Evolutionary conservation across 2,113 vertebrate species (phyloP).

Genomic region (Athene cunicularia): DNA sequence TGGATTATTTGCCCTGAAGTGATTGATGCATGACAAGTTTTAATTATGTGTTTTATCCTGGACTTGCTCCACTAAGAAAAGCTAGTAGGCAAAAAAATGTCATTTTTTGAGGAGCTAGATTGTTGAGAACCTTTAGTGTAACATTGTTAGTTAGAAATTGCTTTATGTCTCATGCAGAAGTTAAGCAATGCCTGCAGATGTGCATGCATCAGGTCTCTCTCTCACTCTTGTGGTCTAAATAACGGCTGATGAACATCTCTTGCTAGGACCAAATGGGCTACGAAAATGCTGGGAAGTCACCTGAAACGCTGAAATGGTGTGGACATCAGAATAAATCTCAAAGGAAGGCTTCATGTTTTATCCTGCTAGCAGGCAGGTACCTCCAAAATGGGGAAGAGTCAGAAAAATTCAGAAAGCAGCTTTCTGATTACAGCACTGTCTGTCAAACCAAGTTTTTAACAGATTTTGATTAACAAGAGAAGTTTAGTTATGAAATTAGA

Average conservation of each 20-base stretch:
- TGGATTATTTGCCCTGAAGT: conserved; percentile 11
- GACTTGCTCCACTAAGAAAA: neutral
- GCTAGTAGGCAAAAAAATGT: neutral
- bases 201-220: neutral
- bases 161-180: neutral
- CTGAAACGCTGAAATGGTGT: neutral
- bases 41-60: neutral
- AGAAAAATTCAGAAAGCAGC: neutral
- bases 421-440: neutral
- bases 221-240: neutral
- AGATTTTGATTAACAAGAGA: neutral
- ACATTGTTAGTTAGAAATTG: neutral
- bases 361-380: neutral
- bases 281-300: neutral
- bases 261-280: neutral
- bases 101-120: neutral
- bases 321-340: neutral
- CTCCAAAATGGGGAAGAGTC: neutral
- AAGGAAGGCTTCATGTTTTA: neutral
- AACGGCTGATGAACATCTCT: neutral
- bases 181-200: neutral
- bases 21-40: neutral
- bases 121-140: neutral
- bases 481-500: neutral
- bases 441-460: neutral